phyloP scores from a whole-genome alignment of 2,888 invertebrate species.

The Callimorpha dominula region DNA sequence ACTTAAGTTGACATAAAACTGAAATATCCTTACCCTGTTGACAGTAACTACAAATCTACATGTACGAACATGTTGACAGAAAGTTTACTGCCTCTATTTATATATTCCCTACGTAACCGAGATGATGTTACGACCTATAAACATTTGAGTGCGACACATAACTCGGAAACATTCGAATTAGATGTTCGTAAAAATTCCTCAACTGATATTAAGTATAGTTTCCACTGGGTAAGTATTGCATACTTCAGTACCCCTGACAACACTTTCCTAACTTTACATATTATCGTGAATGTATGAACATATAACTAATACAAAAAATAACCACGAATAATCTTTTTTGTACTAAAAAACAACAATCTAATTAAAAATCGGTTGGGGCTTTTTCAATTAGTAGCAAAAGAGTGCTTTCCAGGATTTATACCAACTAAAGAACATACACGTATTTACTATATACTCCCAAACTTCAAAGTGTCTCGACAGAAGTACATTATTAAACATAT shows the following conservation, averaged over 20 bases:
- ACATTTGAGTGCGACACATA: slow-evolving; percentile 39
- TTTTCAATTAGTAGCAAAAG: too few relatives aligned
- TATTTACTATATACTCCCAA: too few relatives aligned
- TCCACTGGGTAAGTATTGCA: slow-evolving; percentile 19
- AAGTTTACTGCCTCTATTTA: slow-evolving; percentile 43
- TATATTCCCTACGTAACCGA: slow-evolving; percentile 38
- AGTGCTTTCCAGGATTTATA: too few relatives aligned
- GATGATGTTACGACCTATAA: slow-evolving; percentile 45
- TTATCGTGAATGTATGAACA: too few relatives aligned
- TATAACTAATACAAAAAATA: too few relatives aligned
- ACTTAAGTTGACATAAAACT: background rate
- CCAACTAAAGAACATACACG: too few relatives aligned
- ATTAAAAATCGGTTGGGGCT: too few relatives aligned
- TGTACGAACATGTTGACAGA: slow-evolving; percentile 15
- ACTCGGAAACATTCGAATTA: slow-evolving; percentile 47
- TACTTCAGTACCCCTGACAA: background rate
- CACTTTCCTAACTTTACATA: too few relatives aligned
- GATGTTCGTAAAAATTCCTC: slow-evolving; percentile 34
- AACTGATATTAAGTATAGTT: slow-evolving; percentile 20
- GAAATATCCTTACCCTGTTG: background rate
- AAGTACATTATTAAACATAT: too few relatives aligned
- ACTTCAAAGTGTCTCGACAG: too few relatives aligned
- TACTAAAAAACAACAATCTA: too few relatives aligned
- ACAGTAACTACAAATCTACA: slow-evolving; percentile 1
- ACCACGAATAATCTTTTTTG: too few relatives aligned